Conservation (phyloP, 1,140 invertebrate genomes). For the Stegodyphus dumicola region DNA sequence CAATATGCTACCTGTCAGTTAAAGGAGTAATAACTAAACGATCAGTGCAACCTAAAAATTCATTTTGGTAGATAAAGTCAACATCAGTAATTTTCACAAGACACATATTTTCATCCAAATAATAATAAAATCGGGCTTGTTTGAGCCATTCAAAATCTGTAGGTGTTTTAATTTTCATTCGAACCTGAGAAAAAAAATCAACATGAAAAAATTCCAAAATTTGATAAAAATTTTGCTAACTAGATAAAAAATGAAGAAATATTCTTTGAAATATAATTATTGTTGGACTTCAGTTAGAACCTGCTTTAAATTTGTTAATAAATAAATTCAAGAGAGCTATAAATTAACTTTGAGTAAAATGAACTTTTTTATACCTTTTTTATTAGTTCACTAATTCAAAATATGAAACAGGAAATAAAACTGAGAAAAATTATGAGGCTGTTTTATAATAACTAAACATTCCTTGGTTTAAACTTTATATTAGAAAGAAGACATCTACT, state of each 20-base stretch:
- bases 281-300: too few relatives aligned
- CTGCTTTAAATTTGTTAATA: too few relatives aligned
- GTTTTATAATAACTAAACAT: too few relatives aligned
- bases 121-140: slow-evolving; percentile 96
- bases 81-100: slow-evolving; percentile 94
- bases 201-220: not conserved
- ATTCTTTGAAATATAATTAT: not conserved
- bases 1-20: slow-evolving; percentile 83
- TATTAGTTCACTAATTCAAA: too few relatives aligned
- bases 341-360: too few relatives aligned
- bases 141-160: slow-evolving; percentile 98
- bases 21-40: slow-evolving; percentile 84
- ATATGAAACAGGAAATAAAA: too few relatives aligned
- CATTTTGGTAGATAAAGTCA: slow-evolving; percentile 95
- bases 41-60: slow-evolving; percentile 97
- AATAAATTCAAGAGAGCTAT: too few relatives aligned
- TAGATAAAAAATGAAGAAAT: not conserved
- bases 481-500: too few relatives aligned
- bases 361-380: too few relatives aligned
- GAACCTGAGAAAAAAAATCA: slow-evolving; percentile 73
- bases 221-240: not conserved
- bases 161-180: slow-evolving; percentile 84
- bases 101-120: slow-evolving; percentile 93
- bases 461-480: too few relatives aligned
- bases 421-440: too few relatives aligned